These are phyloP conservation scores for Neodiprion virginianus DNA, from an alignment of 1,140 invertebrate species.

Conservation along the genomic window DNA sequence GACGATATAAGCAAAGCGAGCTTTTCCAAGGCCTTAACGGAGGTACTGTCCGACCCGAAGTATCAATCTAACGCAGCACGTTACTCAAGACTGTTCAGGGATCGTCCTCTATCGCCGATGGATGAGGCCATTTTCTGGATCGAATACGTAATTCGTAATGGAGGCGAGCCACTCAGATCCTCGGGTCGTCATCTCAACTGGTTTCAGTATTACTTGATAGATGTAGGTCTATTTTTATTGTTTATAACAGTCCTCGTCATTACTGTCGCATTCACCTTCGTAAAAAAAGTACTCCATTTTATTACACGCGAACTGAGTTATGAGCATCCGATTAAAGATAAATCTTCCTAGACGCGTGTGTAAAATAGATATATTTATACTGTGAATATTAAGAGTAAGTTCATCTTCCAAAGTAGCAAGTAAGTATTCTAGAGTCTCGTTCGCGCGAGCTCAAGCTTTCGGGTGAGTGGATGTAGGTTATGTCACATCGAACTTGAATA, in stretches of 20 bases:
- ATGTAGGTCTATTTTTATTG: background rate
- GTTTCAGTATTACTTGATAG: background rate
- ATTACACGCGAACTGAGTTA: too few relatives aligned
- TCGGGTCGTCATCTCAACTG: background rate
- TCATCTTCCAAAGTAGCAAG: too few relatives aligned
- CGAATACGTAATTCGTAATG: constrained; percentile 57
- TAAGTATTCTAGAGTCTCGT: too few relatives aligned
- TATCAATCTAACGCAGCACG: constrained; percentile 30
- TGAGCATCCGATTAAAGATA: too few relatives aligned
- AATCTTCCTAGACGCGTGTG: too few relatives aligned
- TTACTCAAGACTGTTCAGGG: constrained; percentile 41
- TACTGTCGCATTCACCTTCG: background rate
- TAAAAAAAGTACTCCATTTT: background rate
- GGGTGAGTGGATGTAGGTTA: too few relatives aligned
- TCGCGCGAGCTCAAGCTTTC: too few relatives aligned
- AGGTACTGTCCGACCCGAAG: constrained; percentile 41
- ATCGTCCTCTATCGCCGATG: constrained; percentile 59
- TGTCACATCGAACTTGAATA: too few relatives aligned
- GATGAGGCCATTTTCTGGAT: constrained; percentile 66
- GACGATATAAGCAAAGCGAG: constrained; percentile 42
- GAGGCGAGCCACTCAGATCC: background rate
- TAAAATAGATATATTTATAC: too few relatives aligned
- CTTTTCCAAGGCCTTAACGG: constrained; percentile 40
- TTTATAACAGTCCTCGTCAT: background rate
- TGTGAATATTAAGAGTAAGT: too few relatives aligned